Evolutionary conservation across 92 coral and sea anemone species (phyloP), one percentile per base, ranked within the genome.

Genomic region (Nematostella vectensis): DNA sequence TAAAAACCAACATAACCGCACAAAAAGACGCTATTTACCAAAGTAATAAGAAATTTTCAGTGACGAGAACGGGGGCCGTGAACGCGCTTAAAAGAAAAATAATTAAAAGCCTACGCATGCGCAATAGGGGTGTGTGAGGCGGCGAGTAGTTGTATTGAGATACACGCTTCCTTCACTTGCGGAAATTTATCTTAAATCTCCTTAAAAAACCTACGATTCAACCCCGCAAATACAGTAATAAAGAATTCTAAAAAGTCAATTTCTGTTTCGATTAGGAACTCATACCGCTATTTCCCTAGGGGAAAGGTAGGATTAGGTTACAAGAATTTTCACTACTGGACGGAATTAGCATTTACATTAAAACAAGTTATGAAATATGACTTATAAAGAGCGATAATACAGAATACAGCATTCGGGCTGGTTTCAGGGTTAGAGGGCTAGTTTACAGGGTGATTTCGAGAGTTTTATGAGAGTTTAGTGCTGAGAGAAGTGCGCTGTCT

Each of bases 21-120:
- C 59, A 47, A 52, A 58, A 65, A 68, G 48, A 76, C 47, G 62
- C 69, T 79, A 62, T 79, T 79, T 79, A 57, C 81, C 36, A 36
- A 44, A 56, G 45, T 67, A 72, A 62, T 73, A 70, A 51, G 57
- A 45, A 33, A 48, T 73, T 47, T 61, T 50, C 49, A 29, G 65
- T 58, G 72, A 54, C 71, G 57, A 60, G 65, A n/a, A n/a, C n/a
- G n/a, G n/a, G n/a, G n/a, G n/a, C 71, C 31, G 47, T 61, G 54
- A 49, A 31, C 59, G 52, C 17, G 50, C 24, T 29, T 52, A 21
- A 23, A 50, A 17, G 59, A n/a, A 50, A 59, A 59, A 60, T 42
- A 69, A 69, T 59, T 69, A 50, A 59, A 48, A 50, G 4, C 42
- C 29, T 27, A 29, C 51, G 67, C 76, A 69, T 69, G 76, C 76